These are phyloP conservation scores for Hyposoter didymator DNA, from an alignment of 2,888 invertebrate species.

Conservation along the genomic window DNA sequence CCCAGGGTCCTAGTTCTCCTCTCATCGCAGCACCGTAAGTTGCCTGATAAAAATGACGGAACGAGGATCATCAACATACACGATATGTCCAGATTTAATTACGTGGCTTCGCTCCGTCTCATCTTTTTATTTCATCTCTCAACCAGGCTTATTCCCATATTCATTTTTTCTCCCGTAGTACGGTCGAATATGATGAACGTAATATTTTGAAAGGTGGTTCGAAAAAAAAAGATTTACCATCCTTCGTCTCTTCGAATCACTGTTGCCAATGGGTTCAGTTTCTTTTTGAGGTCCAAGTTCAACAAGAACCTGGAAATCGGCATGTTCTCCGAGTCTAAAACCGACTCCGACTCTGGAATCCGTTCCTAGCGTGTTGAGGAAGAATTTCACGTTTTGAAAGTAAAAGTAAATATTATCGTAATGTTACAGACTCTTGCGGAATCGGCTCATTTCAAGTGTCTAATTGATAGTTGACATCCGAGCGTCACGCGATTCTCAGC, in stretches of 20 bases:
- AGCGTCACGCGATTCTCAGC: constrained; percentile 50
- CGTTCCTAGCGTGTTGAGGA: constrained; percentile 86
- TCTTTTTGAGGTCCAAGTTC: constrained; percentile 92
- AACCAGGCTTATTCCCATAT: neutral
- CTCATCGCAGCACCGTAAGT: constrained; percentile 78
- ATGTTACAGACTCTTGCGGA: constrained; percentile 39
- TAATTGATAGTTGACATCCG: constrained; percentile 57
- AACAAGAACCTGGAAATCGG: constrained; percentile 91
- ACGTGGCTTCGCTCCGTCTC: neutral
- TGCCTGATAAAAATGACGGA: constrained; percentile 68
- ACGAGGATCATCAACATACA: constrained; percentile 25
- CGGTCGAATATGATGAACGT: neutral
- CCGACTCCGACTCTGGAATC: constrained; percentile 93
- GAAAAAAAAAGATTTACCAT: constrained; percentile 67
- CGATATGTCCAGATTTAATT: neutral
- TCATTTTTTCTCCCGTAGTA: neutral
- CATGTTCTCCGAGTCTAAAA: constrained; percentile 92
- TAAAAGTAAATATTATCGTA: constrained; percentile 51
- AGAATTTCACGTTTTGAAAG: constrained; percentile 35
- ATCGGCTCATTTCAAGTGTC: constrained; percentile 22
- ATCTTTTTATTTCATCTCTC: neutral
- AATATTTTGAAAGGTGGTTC: neutral
- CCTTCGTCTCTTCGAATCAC: constrained; percentile 75
- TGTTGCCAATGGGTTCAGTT: constrained; percentile 88
- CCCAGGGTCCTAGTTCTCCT: constrained; percentile 81